These are phyloP conservation scores for Gnatocerus cornutus DNA, from an alignment of 2,888 invertebrate genomes.

Conservation along the genomic window DNA sequence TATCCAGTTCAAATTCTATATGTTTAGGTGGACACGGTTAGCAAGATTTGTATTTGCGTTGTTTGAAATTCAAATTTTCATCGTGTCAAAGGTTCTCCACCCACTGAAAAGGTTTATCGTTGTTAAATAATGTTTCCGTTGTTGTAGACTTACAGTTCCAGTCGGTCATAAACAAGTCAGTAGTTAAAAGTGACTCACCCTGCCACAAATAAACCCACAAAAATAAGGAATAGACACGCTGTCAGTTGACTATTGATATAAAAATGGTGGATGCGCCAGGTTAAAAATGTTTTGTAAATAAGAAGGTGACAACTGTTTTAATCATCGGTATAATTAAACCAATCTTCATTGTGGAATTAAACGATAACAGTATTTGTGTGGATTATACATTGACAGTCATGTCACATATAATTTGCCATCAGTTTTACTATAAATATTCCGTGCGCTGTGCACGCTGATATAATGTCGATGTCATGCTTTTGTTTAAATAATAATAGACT, in stretches of 20 bases:
- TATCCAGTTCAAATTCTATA: conserved; percentile 22
- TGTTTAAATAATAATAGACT: too few species aligned
- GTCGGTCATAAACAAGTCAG: conserved; percentile 20
- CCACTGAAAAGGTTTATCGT: conserved; percentile 20
- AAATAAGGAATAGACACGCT: not conserved
- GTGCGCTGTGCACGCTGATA: too few species aligned
- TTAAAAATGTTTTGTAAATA: too few species aligned
- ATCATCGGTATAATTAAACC: too few species aligned
- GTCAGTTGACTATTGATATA: too few species aligned
- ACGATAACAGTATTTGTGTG: too few species aligned
- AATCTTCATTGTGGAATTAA: too few species aligned
- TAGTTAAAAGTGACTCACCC: not conserved
- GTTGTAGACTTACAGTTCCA: conserved; percentile 11
- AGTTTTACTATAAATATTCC: not conserved
- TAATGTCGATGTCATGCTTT: too few species aligned
- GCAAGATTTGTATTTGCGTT: conserved; percentile 37
- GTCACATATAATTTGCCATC: not conserved
- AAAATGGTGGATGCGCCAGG: too few species aligned
- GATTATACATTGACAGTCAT: too few species aligned
- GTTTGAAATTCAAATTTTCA: conserved; percentile 42
- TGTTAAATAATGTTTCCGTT: conserved; percentile 27
- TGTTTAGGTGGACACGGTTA: conserved; percentile 23
- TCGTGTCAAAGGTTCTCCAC: conserved; percentile 31
- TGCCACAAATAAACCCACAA: not conserved
- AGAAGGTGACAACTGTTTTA: too few species aligned